These are phyloP conservation scores for Actinemys pallida DNA, from an alignment of 2,113 vertebrate species.

Conservation along the genomic window DNA sequence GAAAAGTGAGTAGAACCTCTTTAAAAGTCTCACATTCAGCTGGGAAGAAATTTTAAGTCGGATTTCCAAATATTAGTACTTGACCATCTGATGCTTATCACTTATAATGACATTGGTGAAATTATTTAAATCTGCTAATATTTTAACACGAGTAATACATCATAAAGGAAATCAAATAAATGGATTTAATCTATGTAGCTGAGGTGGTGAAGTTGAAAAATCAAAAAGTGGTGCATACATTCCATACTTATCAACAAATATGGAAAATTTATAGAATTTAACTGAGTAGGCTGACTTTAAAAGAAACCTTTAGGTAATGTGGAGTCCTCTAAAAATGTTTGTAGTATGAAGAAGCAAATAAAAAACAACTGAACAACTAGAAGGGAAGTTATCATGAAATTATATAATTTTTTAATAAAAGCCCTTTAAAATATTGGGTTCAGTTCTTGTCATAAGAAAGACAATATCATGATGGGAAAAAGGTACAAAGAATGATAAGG, in stretches of 20 bases:
- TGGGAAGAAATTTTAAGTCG: background rate
- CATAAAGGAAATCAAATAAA: fast-evolving
- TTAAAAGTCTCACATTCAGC: background rate
- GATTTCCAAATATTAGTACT: background rate
- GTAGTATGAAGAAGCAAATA: fast-evolving
- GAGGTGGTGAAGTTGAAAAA: background rate
- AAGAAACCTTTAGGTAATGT: fast-evolving
- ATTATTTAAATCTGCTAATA: fast-evolving
- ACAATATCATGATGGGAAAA: fast-evolving
- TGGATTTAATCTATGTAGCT: fast-evolving
- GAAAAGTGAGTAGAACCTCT: background rate
- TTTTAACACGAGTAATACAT: fast-evolving
- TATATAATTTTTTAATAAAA: background rate
- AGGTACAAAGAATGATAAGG: background rate
- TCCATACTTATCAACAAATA: background rate
- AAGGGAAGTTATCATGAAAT: background rate
- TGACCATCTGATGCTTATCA: background rate
- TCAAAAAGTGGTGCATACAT: fast-evolving
- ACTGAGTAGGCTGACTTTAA: fast-evolving
- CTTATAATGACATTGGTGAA: background rate
- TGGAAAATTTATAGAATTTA: fast-evolving
- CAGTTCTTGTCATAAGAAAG: background rate
- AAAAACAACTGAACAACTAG: fast-evolving
- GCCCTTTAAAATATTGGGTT: fast-evolving
- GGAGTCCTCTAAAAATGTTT: background rate